These are phyloP conservation scores for Dromaius novaehollandiae DNA, from an alignment of 2,113 vertebrate genomes.

Conservation along the genomic window DNA sequence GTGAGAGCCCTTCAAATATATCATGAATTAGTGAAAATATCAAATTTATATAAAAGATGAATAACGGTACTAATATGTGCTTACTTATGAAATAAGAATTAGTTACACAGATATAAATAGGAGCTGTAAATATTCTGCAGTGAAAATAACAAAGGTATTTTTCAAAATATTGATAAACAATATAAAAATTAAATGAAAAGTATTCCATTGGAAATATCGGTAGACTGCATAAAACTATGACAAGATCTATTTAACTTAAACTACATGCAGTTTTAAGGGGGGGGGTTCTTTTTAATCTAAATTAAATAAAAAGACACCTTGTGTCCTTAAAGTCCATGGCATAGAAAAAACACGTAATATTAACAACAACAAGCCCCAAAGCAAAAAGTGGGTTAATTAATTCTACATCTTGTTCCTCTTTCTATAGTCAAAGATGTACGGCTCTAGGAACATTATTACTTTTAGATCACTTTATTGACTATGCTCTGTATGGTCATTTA, in stretches of 20 bases:
- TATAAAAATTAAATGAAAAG: not conserved
- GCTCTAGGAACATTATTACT: slow-evolving; percentile 78
- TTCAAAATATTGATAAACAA: not conserved
- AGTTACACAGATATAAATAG: not conserved
- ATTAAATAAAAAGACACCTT: slow-evolving; percentile 1
- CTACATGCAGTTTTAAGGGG: not conserved
- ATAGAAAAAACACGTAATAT: not conserved
- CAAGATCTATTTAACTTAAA: not conserved
- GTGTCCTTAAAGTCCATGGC: not conserved
- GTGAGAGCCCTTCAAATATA: not conserved
- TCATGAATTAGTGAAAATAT: not conserved
- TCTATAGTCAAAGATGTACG: slow-evolving; percentile 69
- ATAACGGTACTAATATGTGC: not conserved
- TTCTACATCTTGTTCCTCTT: slow-evolving; percentile 66
- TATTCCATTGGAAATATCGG: not conserved
- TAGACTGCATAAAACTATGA: not conserved
- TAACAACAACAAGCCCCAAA: slow-evolving; percentile 46
- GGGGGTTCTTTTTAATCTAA: not conserved
- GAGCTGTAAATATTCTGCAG: not conserved
- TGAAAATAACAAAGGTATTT: not conserved
- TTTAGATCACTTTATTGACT: slow-evolving; percentile 89
- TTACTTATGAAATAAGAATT: not conserved
- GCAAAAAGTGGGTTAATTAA: slow-evolving; percentile 72
- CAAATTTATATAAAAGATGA: not conserved
- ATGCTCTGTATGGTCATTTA: slow-evolving; percentile 83